A percentile compares a stretch with the other conserved stretches of the same genome.
These are phyloP conservation scores for Catharus fuscescens DNA, from an alignment of 2,113 vertebrate genomes.

Conservation along the genomic window DNA sequence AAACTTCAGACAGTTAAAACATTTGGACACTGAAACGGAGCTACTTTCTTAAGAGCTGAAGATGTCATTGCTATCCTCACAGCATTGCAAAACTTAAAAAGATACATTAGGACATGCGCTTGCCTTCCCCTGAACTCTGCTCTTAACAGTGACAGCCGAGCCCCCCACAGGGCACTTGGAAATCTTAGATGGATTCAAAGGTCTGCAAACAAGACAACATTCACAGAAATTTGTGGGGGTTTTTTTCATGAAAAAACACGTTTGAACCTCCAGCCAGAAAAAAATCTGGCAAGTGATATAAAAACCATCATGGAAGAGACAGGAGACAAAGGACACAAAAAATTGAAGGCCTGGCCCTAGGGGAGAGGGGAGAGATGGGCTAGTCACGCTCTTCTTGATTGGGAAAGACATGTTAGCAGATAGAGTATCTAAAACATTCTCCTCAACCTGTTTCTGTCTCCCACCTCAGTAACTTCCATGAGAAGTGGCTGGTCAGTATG, in stretches of 20 bases:
- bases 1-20: not conserved
- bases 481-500: not conserved
- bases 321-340: not conserved
- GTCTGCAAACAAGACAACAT: not conserved
- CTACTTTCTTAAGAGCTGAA: not conserved
- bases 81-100: not conserved
- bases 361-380: not conserved
- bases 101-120: no score
- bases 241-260: not conserved
- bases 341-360: not conserved
- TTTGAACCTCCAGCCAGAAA: not conserved
- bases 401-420: rapidly evolving
- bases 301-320: not conserved
- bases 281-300: not conserved
- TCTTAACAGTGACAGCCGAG: not conserved
- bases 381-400: not conserved
- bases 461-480: not conserved
- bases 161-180: rapidly evolving
- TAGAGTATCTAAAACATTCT: not conserved
- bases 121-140: not conserved
- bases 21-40: not conserved
- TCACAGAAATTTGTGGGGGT: not conserved
- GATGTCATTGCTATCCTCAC: not conserved
- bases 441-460: not conserved
- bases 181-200: not conserved